phyloP scores from a whole-genome alignment of 2,888 invertebrate genomes.

The Alloscopus bannaensis region DNA sequence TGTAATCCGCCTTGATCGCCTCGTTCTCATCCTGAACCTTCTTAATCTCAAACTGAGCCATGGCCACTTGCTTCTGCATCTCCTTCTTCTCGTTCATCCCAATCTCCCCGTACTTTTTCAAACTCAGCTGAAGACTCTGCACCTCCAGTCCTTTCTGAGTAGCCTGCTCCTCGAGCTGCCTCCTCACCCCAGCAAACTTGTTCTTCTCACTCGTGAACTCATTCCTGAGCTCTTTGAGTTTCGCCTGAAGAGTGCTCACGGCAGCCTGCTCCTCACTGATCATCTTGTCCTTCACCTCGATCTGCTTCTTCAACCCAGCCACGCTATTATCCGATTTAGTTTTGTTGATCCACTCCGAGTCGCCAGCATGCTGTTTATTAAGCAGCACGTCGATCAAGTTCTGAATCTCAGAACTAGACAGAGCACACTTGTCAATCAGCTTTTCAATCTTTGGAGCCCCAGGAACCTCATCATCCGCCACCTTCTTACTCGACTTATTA shows the following conservation, averaged over 20 bases:
- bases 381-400: conserved; percentile 90
- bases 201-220: conserved; percentile 83
- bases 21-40: conserved; percentile 64
- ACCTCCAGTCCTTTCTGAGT: conserved; percentile 79
- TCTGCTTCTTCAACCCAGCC: conserved; percentile 89
- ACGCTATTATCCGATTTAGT: conserved; percentile 81
- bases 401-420: conserved; percentile 92
- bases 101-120: conserved; percentile 80
- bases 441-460: conserved; percentile 83
- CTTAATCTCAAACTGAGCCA: conserved; percentile 73
- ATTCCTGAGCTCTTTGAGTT: conserved; percentile 85
- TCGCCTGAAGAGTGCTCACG: conserved; percentile 84
- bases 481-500: conserved; percentile 6
- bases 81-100: conserved; percentile 80
- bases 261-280: conserved; percentile 85
- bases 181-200: conserved; percentile 78
- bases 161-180: conserved; percentile 80
- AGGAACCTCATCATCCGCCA: conserved; percentile 76
- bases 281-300: conserved; percentile 90
- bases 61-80: conserved; percentile 80
- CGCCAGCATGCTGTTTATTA: conserved; percentile 90
- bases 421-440: conserved; percentile 86
- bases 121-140: conserved; percentile 79
- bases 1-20: conserved; percentile 57
- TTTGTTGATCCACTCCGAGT: conserved; percentile 89